Evolutionary conservation across 2,113 vertebrate species (phyloP), one percentile per base, ranked within the genome.

Genomic region (Mixornis gularis): DNA sequence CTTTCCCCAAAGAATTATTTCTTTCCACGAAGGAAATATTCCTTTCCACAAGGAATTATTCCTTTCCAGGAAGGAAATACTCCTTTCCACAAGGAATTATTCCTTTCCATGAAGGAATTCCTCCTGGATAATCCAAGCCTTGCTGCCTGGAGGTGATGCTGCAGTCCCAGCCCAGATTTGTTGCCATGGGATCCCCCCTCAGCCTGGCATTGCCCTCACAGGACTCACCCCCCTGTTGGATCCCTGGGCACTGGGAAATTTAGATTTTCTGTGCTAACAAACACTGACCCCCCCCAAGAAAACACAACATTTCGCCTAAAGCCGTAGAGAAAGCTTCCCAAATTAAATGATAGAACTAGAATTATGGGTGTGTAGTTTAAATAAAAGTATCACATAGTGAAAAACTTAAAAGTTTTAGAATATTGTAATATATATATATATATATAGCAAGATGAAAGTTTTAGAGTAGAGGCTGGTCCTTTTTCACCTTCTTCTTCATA

Each of bases 61-160:
- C 36, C 36, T 36, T 36, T 36, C 36, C 36, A 36, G 36, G 36
- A 36, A 36, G 36, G 36, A 9, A 36, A 36, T 36, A 36, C 36
- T 9, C 36, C 36, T 36, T 36, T 36, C 36, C 36, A 36, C 36
- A 36, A 36, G 36, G 36, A 36, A 36, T 36, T 36, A 9, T 15
- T 49, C 48, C 48, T 15, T 25, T 48, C 44, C 44, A 19, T 9
- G 10, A 44, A 17, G 36, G 27, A 51, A 74, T 49, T 40, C 52
- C 38, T 34, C n/a, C 59, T 7, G 43, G 13, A 41, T 15, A 8
- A 40, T 4, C 14, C 16, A 3, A 1, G 7, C 3, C 15, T 7
- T n/a, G 48, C 21, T 58, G 49, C 56, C 74, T 43, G 43, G 12
- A 49, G 43, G 14, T 1, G 64, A 12, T 49, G 78, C 64, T 34